phyloP scores from a whole-genome alignment of 2,113 vertebrate genomes.

The Mohoua ochrocephala region DNA sequence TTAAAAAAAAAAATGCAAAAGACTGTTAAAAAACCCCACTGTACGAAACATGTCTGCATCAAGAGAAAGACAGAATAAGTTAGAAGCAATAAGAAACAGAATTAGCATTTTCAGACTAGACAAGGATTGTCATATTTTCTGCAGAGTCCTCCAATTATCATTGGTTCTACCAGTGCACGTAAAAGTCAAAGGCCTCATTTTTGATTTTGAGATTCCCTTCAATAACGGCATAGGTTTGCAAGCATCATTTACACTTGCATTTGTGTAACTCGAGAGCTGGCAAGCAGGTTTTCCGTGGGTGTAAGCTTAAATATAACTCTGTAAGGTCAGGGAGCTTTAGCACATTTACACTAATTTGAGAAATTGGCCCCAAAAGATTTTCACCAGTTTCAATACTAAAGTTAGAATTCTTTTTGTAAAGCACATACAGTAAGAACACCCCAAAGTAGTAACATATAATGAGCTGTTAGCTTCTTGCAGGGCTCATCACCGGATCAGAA shows the following conservation, averaged over 20 bases:
- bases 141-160: not conserved
- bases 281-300: conserved; percentile 41
- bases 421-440: not conserved
- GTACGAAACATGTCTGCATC: not conserved
- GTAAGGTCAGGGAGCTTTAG: conserved; percentile 1
- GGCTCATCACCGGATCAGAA: not conserved
- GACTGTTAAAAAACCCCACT: not conserved
- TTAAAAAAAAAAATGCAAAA: not conserved
- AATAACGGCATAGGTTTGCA: not conserved
- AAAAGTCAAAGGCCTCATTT: not conserved
- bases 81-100: not conserved
- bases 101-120: not conserved
- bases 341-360: not conserved
- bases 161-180: not conserved
- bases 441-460: not conserved
- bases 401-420: not conserved
- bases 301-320: conserved; percentile 36
- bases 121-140: not conserved
- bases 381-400: not conserved
- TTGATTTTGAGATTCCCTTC: not conserved
- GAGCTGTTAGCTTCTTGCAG: not conserved
- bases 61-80: not conserved
- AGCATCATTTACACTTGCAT: not conserved
- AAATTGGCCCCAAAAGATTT: not conserved
- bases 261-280: not conserved